Evolutionary conservation across 2,797 vertebrate species (phyloP).

Genomic region (Siniperca undulata): DNA sequence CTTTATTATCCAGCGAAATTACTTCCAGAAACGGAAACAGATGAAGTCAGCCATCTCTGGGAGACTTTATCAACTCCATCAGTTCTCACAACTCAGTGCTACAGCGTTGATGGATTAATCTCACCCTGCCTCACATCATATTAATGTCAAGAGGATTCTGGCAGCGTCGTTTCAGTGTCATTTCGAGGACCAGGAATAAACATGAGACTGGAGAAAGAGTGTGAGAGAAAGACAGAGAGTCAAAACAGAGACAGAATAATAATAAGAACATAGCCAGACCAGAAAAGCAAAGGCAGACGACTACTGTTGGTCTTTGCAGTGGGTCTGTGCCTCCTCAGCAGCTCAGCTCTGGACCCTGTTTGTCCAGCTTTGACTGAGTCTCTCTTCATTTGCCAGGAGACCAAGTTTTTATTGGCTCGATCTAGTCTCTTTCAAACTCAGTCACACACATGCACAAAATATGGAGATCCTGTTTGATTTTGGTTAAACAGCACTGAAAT

Average conservation of each 20-base stretch:
- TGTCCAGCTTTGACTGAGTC: slow-evolving; percentile 71
- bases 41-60: slow-evolving; percentile 24
- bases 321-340: slow-evolving; percentile 48
- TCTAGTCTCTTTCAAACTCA: background rate
- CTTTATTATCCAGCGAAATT: background rate
- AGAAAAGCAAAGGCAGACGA: slow-evolving; percentile 36
- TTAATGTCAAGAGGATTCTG: background rate
- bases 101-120: slow-evolving; percentile 9
- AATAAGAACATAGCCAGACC: slow-evolving; percentile 40
- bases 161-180: slow-evolving; percentile 1
- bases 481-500: background rate
- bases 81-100: slow-evolving; percentile 9
- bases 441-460: background rate
- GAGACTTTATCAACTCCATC: slow-evolving; percentile 18
- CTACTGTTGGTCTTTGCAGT: slow-evolving; percentile 49
- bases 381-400: slow-evolving; percentile 65
- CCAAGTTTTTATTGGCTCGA: slow-evolving; percentile 69
- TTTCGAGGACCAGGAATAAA: background rate
- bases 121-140: background rate
- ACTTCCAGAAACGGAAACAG: slow-evolving; percentile 26
- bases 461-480: background rate
- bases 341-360: slow-evolving; percentile 59
- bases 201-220: slow-evolving; percentile 19
- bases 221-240: slow-evolving; percentile 31
- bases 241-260: slow-evolving; percentile 63